These are phyloP conservation scores for Furnarius figulus DNA, from an alignment of 2,113 vertebrate species.

Conservation along the genomic window DNA sequence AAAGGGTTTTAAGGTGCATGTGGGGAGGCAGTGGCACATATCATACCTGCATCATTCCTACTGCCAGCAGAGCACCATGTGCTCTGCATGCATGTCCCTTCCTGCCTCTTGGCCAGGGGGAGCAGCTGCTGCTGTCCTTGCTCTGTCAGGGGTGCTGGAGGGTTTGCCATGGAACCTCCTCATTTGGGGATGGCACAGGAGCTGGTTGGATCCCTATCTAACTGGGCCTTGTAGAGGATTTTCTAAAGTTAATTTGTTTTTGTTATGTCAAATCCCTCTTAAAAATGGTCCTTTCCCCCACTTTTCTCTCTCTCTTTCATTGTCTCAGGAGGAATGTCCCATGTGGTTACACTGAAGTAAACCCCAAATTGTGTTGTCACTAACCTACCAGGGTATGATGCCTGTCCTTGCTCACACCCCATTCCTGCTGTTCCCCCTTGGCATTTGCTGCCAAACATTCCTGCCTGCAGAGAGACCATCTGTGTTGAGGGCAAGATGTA, in stretches of 20 bases:
- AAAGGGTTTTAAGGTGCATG: rapidly evolving
- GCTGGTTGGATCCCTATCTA: too few relatives aligned
- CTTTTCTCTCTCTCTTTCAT: neutral
- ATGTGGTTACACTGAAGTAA: rapidly evolving
- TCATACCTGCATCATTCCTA: neutral
- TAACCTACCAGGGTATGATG: neutral
- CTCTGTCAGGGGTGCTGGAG: neutral
- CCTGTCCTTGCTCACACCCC: neutral
- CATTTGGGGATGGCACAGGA: neutral
- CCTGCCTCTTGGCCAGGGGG: neutral
- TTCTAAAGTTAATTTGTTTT: neutral
- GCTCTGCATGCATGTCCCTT: rapidly evolving
- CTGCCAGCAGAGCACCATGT: neutral
- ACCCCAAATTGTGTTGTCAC: neutral
- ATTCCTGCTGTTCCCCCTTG: neutral
- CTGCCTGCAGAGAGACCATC: neutral
- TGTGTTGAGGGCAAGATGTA: rapidly evolving
- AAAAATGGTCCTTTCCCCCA: rapidly evolving
- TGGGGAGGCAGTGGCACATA: neutral
- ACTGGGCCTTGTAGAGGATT: neutral
- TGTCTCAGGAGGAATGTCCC: neutral
- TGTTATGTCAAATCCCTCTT: neutral
- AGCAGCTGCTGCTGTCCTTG: neutral
- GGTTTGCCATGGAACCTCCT: neutral
- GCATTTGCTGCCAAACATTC: neutral